Evolutionary conservation across 1,140 invertebrate genomes (phyloP).

Genomic region (Drosophila sp.): DNA sequence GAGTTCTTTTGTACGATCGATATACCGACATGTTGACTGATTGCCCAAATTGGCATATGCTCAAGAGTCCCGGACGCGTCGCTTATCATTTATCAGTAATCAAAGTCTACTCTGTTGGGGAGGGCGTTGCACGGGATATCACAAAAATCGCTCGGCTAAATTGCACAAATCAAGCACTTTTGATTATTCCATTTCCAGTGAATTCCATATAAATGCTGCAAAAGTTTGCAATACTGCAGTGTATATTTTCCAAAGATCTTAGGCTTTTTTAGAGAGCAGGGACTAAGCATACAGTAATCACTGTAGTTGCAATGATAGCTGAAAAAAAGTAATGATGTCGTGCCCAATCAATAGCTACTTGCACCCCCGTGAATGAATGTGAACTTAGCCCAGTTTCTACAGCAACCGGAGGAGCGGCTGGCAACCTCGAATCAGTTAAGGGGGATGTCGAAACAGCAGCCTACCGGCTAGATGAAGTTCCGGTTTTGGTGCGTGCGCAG

Average conservation of each 20-base stretch:
- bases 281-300: neutral
- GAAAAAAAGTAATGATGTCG: slow-evolving; percentile 7
- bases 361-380: slow-evolving; percentile 4
- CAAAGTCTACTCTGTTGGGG: neutral
- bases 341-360: slow-evolving; percentile 27
- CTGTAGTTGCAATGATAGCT: neutral
- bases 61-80: slow-evolving; percentile 43
- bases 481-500: slow-evolving; percentile 42
- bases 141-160: slow-evolving; percentile 3
- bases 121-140: neutral
- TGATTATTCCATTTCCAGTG: slow-evolving; percentile 17
- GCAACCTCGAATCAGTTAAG: slow-evolving; percentile 5
- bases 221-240: neutral
- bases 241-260: too few relatives aligned
- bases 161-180: slow-evolving; percentile 17
- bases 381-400: slow-evolving; percentile 34
- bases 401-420: neutral
- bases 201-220: slow-evolving; percentile 6
- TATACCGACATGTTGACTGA: slow-evolving; percentile 21
- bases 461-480: slow-evolving; percentile 34
- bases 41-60: slow-evolving; percentile 49
- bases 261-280: too few relatives aligned
- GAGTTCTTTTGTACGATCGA: slow-evolving; percentile 22
- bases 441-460: neutral
- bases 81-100: slow-evolving; percentile 46